Percentiles rank a stretch among this genome's conserved stretches.
phyloP scores from a whole-genome alignment of 2,113 vertebrate genomes.

The Paraplagusia blochii region DNA sequence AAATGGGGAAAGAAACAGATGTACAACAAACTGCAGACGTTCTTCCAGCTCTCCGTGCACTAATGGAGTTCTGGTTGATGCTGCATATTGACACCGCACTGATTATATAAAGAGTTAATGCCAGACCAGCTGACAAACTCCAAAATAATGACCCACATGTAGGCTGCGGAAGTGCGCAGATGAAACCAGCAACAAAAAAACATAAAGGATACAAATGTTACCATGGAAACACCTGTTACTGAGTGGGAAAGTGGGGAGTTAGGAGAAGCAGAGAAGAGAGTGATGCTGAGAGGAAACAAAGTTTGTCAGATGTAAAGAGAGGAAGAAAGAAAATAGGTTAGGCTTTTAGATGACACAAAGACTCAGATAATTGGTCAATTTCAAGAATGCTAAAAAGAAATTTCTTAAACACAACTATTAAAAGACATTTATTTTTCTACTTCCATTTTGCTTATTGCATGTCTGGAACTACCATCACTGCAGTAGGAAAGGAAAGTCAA shows the following conservation, averaged over 20 bases:
- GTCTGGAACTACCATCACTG: too few species aligned
- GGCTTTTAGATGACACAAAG: neutral
- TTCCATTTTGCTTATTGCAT: too few species aligned
- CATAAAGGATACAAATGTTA: conserved; percentile 21
- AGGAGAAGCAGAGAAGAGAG: neutral
- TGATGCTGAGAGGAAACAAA: conserved; percentile 19
- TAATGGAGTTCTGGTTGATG: too few species aligned
- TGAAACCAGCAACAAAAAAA: neutral
- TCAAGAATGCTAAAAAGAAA: too few species aligned
- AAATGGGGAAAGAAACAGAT: too few species aligned
- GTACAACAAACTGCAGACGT: too few species aligned
- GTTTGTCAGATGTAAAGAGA: neutral
- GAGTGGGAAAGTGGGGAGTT: neutral
- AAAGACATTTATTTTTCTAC: too few species aligned
- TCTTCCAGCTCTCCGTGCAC: too few species aligned
- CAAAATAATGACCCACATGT: neutral
- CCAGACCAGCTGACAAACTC: neutral
- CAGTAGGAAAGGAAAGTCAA: too few species aligned
- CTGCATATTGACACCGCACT: neutral
- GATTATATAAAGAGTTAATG: neutral
- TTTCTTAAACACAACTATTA: too few species aligned
- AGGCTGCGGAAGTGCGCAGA: conserved; percentile 22
- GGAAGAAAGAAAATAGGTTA: neutral
- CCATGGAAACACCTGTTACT: conserved; percentile 25
- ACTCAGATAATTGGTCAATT: neutral